Evolutionary conservation across 2,797 vertebrate species (phyloP).

Genomic region (Carduelis carduelis): DNA sequence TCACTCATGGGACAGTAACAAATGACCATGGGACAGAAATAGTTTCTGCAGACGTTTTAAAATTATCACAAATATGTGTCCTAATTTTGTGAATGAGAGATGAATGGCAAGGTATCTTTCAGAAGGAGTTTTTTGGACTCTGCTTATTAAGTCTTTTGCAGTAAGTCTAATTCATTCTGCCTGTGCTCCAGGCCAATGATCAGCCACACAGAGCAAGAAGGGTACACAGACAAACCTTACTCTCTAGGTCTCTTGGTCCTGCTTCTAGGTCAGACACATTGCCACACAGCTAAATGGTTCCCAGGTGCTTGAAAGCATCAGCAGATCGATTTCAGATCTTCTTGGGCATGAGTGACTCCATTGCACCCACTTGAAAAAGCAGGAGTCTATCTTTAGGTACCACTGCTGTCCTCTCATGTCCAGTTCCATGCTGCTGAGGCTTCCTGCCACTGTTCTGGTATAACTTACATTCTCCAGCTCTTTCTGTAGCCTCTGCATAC

Average conservation of each 20-base stretch:
- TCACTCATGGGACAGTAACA: background rate
- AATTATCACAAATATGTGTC: background rate
- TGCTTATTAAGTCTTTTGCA: background rate
- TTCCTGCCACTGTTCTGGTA: background rate
- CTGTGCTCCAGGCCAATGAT: background rate
- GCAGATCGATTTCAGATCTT: background rate
- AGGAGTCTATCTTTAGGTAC: background rate
- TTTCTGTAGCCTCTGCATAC: background rate
- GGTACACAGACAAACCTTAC: background rate
- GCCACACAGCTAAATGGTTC: background rate
- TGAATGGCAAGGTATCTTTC: background rate
- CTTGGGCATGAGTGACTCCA: background rate
- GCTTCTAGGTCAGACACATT: background rate
- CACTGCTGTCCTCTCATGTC: background rate
- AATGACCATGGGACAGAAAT: background rate
- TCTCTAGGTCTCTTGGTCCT: accelerated
- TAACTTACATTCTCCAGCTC: background rate
- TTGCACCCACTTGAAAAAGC: background rate
- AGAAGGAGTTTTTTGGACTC: background rate
- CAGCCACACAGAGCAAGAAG: background rate
- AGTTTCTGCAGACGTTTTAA: background rate
- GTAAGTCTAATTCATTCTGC: background rate
- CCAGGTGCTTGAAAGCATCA: background rate
- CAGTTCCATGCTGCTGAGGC: background rate
- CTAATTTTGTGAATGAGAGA: background rate